A percentile compares a stretch with the other conserved stretches of the same genome.
Evolutionary conservation across 2,797 vertebrate species (phyloP).

Genomic region (Mastacembelus armatus): DNA sequence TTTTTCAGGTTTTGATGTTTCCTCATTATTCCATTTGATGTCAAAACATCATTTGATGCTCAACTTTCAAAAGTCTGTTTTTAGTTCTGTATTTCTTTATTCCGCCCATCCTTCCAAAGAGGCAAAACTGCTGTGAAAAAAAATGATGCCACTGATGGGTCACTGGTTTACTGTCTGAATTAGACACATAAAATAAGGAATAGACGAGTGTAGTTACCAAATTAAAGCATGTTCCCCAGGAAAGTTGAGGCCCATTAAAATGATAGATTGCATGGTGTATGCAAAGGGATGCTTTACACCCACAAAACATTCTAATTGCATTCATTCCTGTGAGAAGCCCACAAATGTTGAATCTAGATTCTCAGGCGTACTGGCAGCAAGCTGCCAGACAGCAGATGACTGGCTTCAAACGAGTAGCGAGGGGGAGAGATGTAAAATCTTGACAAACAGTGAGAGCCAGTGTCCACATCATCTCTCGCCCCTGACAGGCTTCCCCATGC

Average conservation of each 20-base stretch:
- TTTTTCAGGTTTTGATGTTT: slow-evolving; percentile 55
- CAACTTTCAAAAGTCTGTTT: slow-evolving; percentile 56
- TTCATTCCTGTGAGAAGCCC: slow-evolving; percentile 79
- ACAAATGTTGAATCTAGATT: slow-evolving; percentile 82
- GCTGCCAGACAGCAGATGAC: slow-evolving; percentile 82
- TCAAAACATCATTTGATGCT: slow-evolving; percentile 67
- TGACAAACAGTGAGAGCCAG: slow-evolving; percentile 84
- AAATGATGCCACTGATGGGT: slow-evolving; percentile 51
- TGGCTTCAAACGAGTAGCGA: slow-evolving; percentile 78
- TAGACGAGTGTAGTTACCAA: slow-evolving; percentile 71
- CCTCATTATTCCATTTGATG: slow-evolving; percentile 69
- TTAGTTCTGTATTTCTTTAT: slow-evolving; percentile 42
- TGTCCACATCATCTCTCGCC: slow-evolving; percentile 83
- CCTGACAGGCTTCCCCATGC: slow-evolving; percentile 84
- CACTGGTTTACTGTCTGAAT: slow-evolving; percentile 67
- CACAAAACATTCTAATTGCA: slow-evolving; percentile 86
- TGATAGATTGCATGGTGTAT: slow-evolving; percentile 82
- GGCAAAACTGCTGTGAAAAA: slow-evolving; percentile 34
- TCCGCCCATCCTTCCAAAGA: slow-evolving; percentile 38
- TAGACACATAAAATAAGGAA: slow-evolving; percentile 62
- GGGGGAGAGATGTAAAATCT: slow-evolving; percentile 81
- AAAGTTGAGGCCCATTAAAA: slow-evolving; percentile 83
- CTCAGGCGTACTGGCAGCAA: slow-evolving; percentile 81
- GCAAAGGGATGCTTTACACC: slow-evolving; percentile 77
- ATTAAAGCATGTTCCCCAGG: slow-evolving; percentile 72